phyloP scores from a whole-genome alignment of 2,888 invertebrate genomes.

The Amblyjoppa proteus region DNA sequence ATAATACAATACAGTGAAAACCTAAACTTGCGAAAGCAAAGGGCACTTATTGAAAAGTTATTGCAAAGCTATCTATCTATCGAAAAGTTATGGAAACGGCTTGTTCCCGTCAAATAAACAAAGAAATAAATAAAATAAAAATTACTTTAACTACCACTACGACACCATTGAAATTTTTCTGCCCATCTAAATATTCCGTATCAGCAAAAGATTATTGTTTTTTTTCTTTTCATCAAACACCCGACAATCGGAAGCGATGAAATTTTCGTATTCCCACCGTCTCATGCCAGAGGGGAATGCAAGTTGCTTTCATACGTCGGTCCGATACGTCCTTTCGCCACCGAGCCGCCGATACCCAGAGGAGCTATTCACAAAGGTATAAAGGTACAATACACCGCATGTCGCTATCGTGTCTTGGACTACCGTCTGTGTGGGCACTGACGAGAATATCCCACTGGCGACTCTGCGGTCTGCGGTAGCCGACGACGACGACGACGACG shows the following conservation, averaged over 20 bases:
- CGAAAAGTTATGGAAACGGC: no score
- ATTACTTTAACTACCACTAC: no score
- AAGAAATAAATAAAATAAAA: no score
- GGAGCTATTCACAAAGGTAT: slow-evolving; percentile 19
- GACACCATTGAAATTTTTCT: no score
- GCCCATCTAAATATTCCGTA: no score
- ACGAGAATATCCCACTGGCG: slow-evolving; percentile 65
- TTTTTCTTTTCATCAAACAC: background rate
- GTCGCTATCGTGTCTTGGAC: slow-evolving; percentile 56
- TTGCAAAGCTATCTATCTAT: no score
- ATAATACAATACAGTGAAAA: no score
- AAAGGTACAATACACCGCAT: slow-evolving; percentile 49
- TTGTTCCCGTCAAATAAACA: no score
- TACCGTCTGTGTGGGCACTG: slow-evolving; percentile 61
- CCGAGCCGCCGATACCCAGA: background rate
- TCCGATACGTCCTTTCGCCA: background rate
- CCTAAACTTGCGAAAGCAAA: no score
- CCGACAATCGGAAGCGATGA: background rate
- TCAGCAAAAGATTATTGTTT: no score
- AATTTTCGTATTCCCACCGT: background rate
- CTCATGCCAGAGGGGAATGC: background rate
- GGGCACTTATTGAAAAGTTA: no score
- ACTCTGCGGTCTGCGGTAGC: slow-evolving; percentile 75
- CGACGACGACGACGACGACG: slow-evolving; percentile 39
- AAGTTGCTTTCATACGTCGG: background rate